phyloP scores from a whole-genome alignment of 2,113 vertebrate genomes.

The Anthoscopus minutus region DNA sequence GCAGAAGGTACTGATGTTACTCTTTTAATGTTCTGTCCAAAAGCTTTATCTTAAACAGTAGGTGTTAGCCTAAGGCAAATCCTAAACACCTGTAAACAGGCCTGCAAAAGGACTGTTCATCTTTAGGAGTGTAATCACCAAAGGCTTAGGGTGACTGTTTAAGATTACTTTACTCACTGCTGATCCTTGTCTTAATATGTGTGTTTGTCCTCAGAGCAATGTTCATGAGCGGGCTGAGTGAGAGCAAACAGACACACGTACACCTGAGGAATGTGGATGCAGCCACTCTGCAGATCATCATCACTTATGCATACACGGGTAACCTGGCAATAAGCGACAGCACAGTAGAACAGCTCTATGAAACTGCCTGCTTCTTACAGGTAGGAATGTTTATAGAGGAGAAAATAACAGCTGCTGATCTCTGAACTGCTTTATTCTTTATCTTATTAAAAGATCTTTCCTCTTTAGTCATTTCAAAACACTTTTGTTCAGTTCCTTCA shows the following conservation, averaged over 20 bases:
- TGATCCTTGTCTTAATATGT: neutral
- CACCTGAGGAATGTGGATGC: slow-evolving; percentile 94
- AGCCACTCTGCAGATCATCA: slow-evolving; percentile 90
- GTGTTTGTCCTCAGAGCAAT: slow-evolving; percentile 79
- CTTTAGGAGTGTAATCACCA: neutral
- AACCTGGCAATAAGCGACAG: slow-evolving; percentile 90
- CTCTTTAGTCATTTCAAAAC: neutral
- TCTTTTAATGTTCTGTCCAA: neutral
- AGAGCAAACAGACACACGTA: slow-evolving; percentile 96
- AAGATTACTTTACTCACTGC: neutral
- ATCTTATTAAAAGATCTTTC: neutral
- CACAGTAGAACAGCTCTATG: slow-evolving; percentile 96
- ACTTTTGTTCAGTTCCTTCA: neutral
- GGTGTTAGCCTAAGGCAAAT: neutral
- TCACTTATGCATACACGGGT: slow-evolving; percentile 95
- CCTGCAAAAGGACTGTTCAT: neutral
- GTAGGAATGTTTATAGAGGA: slow-evolving; percentile 58
- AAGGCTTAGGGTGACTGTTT: neutral
- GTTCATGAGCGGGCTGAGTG: slow-evolving; percentile 97
- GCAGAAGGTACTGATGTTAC: neutral
- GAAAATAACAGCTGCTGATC: neutral
- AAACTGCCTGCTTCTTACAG: slow-evolving; percentile 98
- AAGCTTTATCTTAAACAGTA: neutral
- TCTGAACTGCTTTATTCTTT: neutral
- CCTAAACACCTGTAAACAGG: neutral